A percentile compares a stretch with the other conserved stretches of the same genome.
Evolutionary conservation across 2,113 vertebrate species (phyloP).

Genomic region (Enhydra lutris): DNA sequence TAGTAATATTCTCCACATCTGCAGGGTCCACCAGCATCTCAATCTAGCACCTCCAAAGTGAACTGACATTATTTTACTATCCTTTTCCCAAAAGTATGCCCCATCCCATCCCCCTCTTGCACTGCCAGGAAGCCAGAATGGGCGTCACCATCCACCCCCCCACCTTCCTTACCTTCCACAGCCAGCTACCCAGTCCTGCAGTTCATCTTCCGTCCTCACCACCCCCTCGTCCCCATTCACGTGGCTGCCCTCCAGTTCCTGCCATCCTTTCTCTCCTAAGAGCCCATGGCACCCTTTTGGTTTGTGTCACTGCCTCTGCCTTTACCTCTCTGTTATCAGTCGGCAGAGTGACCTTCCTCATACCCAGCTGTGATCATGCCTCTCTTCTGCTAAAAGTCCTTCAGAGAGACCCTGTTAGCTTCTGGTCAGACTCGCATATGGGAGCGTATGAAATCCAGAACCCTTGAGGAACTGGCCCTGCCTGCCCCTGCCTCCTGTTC

Average conservation of each 20-base stretch:
- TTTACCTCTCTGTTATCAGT: rapidly evolving
- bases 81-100: neutral
- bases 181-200: neutral
- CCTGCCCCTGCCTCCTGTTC: neutral
- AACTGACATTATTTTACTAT: neutral
- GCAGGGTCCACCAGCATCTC: neutral
- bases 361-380: neutral
- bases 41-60: neutral
- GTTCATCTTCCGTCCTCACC: rapidly evolving
- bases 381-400: neutral
- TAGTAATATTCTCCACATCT: rapidly evolving
- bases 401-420: neutral
- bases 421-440: neutral
- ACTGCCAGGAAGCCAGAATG: neutral
- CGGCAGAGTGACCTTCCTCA: neutral
- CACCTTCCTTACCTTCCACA: rapidly evolving
- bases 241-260: rapidly evolving
- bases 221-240: neutral
- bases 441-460: neutral
- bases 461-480: neutral
- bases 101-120: neutral
- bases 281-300: neutral
- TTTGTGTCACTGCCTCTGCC: neutral
- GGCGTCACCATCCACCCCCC: rapidly evolving
- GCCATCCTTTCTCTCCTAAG: neutral